phyloP scores from a whole-genome alignment of 2,113 vertebrate species.

The Piprites chloris region DNA sequence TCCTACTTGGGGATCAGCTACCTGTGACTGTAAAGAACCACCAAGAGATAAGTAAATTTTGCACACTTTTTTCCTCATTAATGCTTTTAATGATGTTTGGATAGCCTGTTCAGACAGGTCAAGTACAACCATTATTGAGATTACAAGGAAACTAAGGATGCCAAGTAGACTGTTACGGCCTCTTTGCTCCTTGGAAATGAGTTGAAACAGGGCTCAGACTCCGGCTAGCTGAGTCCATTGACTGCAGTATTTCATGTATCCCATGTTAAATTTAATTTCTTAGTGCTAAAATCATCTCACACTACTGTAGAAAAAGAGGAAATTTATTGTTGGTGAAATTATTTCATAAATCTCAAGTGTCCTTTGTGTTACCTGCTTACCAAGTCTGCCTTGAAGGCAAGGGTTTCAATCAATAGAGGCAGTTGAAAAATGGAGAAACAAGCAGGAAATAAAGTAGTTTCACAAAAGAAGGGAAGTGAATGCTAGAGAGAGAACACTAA shows the following conservation, averaged over 20 bases:
- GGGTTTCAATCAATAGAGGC: slow-evolving; percentile 21
- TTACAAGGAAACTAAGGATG: background rate
- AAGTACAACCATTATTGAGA: background rate
- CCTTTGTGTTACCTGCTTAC: slow-evolving; percentile 11
- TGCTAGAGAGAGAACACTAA: background rate
- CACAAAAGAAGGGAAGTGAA: background rate
- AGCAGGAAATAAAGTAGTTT: background rate
- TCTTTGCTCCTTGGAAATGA: background rate
- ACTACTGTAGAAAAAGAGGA: background rate
- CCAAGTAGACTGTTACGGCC: background rate
- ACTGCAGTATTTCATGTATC: background rate
- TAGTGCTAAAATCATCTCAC: background rate
- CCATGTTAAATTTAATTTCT: slow-evolving; percentile 9
- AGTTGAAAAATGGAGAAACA: slow-evolving; percentile 10
- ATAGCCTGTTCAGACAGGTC: background rate
- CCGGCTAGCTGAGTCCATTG: background rate
- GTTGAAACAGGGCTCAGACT: background rate
- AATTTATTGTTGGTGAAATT: slow-evolving; percentile 28
- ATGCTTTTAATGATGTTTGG: background rate
- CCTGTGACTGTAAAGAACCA: background rate
- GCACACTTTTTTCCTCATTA: background rate
- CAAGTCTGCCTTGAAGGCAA: slow-evolving; percentile 34
- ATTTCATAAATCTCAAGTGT: slow-evolving; percentile 38
- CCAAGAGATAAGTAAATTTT: background rate
- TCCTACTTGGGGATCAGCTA: background rate